phyloP scores from a whole-genome alignment of 30 jellyfish, hydroid and myxozoan genomes.

The Nemopilema nomurai region DNA sequence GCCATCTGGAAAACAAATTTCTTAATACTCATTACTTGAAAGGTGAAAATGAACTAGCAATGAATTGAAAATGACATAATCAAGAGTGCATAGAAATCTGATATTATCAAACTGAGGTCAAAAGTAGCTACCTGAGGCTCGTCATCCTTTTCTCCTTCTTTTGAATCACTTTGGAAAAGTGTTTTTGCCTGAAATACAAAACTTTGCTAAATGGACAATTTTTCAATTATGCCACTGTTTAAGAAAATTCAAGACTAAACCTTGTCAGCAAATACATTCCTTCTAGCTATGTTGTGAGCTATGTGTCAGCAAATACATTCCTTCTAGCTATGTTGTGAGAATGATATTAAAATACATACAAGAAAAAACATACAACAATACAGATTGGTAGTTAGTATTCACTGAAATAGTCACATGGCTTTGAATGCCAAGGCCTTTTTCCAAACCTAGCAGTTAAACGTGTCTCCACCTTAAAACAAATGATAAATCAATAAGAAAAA shows the following conservation, averaged over 20 bases:
- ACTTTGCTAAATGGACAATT: no score
- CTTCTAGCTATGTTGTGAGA: neutral
- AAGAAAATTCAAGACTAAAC: no score
- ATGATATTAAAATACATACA: neutral
- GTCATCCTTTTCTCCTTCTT: slow-evolving; percentile 46
- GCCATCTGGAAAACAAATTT: slow-evolving; percentile 12
- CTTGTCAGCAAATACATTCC: neutral
- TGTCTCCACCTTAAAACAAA: no score
- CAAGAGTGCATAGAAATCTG: no score
- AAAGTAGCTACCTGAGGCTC: slow-evolving; percentile 26
- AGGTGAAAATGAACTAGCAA: neutral
- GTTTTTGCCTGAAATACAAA: slow-evolving; percentile 70
- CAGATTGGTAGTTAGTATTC: no score
- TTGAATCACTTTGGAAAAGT: slow-evolving; percentile 64
- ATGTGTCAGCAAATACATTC: neutral
- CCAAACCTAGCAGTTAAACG: no score
- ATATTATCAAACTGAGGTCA: no score
- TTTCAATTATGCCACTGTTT: no score
- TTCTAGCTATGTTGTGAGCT: neutral
- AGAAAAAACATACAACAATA: neutral
- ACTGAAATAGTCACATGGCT: no score
- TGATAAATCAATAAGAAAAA: no score
- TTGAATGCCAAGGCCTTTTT: no score
- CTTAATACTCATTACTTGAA: neutral
- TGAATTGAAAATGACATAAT: no score